phyloP scores from a whole-genome alignment of 2,888 invertebrate species.

The Melangyna quadrimaculata region DNA sequence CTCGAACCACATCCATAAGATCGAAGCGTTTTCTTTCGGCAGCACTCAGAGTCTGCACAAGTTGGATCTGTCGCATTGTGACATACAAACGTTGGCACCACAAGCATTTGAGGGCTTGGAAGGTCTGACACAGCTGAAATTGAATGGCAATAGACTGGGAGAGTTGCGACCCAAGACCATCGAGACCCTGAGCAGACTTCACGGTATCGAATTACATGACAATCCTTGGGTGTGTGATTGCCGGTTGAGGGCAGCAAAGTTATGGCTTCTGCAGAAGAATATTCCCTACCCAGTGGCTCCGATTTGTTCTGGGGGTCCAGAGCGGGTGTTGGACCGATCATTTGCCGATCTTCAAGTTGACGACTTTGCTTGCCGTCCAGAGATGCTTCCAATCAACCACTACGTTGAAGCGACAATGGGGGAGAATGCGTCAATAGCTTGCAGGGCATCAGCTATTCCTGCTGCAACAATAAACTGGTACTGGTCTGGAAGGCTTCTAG shows the following conservation, averaged over 20 bases:
- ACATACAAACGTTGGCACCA: constrained; percentile 89
- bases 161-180: constrained; percentile 88
- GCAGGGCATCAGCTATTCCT: constrained; percentile 91
- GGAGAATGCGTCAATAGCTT: constrained; percentile 92
- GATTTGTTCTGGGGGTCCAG: constrained; percentile 87
- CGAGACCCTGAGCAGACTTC: constrained; percentile 87
- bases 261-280: constrained; percentile 90
- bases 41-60: constrained; percentile 89
- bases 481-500: constrained; percentile 90
- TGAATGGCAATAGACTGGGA: constrained; percentile 90
- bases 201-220: constrained; percentile 91
- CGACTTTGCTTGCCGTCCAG: constrained; percentile 93
- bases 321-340: constrained; percentile 86
- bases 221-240: constrained; percentile 96
- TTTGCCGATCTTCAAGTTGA: constrained; percentile 90
- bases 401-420: constrained; percentile 90
- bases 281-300: constrained; percentile 90
- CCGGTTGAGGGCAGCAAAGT: constrained; percentile 89
- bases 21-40: constrained; percentile 88
- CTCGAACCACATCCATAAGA: constrained; percentile 90
- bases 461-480: constrained; percentile 92
- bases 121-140: constrained; percentile 88
- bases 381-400: constrained; percentile 88
- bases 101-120: constrained; percentile 90
- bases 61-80: constrained; percentile 91